Base-by-base conservation (phyloP, 2,888 invertebrate species). In the Sphaeridia pumilis region DNA sequence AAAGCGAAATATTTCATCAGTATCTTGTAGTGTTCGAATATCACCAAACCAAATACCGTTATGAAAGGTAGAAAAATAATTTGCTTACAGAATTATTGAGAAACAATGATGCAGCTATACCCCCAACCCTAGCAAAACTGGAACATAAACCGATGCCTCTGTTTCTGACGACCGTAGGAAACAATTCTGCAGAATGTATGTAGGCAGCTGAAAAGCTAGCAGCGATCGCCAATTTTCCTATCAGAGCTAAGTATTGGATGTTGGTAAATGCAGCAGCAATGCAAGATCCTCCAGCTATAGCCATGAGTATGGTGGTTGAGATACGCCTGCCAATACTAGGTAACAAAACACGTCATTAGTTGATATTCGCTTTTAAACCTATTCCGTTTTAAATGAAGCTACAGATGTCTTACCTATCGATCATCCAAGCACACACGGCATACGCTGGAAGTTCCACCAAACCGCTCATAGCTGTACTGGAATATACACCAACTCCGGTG, bases 111-210 rank as follows among this genome's bases (percentile, higher is more conserved):
- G 66, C 63, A 7, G 64, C 20, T 14, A 67, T 62, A n/a, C 67
- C 67, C 4, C 67, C 67, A 24, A 66, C n/a, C 44, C 67, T 52
- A 20, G 67, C 66, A 52, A 65, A 65, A n/a, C 66, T 58, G 0
- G 66, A 66, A n/a, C 67, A 63, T 4, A 67, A 54, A 10, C 67
- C 67, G 44, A 67, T 55, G 14, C 64, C 66, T 12, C 59, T 55
- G 63, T 73, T 74, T 21, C 75, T 62, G n/a, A 73, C 67, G 3
- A 71, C 68, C 1, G 75, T 75, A 0, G 75, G 74, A 64, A 73
- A 75, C 3, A 75, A 67, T 60, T 75, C 75, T 1, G 72, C 70
- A 34, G 41, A 48, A 61, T 70, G 74, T 5, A 74, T 70, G 65
- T 74, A 75, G 43, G 73, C 70, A 22, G 72, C 67, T 5, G 72